phyloP scores from a whole-genome alignment of 2,113 vertebrate genomes.

The Pangasianodon gigas region DNA sequence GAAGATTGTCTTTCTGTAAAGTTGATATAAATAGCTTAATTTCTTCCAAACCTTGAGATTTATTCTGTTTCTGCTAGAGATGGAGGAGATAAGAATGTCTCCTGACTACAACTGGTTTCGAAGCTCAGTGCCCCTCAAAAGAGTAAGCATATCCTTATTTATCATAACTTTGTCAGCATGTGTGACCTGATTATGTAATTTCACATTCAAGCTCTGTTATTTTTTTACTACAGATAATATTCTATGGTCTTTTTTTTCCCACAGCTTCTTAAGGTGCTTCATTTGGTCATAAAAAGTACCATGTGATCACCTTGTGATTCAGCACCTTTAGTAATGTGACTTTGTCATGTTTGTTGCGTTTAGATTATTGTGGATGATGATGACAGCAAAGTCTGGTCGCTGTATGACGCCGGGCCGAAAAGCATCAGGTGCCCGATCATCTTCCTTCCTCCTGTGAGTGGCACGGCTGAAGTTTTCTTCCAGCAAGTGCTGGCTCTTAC shows the following conservation, averaged over 20 bases:
- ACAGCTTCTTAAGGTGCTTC: neutral
- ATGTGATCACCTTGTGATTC: conserved; percentile 34
- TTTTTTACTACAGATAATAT: neutral
- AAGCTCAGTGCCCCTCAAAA: conserved; percentile 95
- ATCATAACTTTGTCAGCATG: neutral
- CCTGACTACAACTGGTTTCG: conserved; percentile 99
- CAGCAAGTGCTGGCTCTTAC: conserved; percentile 93
- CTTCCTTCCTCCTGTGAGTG: conserved; percentile 94
- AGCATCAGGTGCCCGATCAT: conserved; percentile 94
- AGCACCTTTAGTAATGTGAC: neutral
- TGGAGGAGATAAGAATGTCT: conserved; percentile 98
- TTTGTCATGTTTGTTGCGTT: conserved; percentile 28
- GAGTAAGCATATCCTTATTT: conserved; percentile 74
- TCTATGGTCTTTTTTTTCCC: neutral
- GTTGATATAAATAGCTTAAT: neutral
- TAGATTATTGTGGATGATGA: conserved; percentile 99
- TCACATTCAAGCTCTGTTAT: neutral
- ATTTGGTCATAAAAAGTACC: neutral
- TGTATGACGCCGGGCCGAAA: conserved; percentile 94
- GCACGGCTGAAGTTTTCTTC: conserved; percentile 97
- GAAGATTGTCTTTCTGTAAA: neutral
- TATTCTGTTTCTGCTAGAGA: conserved; percentile 65
- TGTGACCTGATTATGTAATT: neutral
- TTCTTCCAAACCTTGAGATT: neutral
- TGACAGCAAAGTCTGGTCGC: conserved; percentile 96